Conservation (phyloP, 2,113 vertebrate genomes). For the Excalfactoria chinensis region DNA sequence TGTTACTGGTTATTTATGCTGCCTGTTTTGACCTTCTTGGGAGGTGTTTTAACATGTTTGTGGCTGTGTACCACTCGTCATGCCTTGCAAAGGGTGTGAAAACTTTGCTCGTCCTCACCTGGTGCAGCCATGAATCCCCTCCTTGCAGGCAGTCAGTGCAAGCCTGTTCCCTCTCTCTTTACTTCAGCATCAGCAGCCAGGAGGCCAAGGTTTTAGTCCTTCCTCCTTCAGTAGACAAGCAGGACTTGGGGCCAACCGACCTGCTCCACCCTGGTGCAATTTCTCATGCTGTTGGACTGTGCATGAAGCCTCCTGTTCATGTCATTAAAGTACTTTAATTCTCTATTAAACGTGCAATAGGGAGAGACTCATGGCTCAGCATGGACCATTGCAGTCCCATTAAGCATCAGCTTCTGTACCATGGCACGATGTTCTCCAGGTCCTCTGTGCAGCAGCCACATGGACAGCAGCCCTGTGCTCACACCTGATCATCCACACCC, state of each 20-base stretch:
- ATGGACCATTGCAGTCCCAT: not conserved
- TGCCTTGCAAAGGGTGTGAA: not conserved
- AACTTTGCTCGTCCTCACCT: not conserved
- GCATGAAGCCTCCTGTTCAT: not conserved
- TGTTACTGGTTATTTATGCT: not conserved
- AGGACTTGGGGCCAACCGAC: not conserved
- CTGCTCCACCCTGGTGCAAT: not conserved
- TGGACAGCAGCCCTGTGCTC: not conserved
- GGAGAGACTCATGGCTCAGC: accelerated
- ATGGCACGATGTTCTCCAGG: accelerated
- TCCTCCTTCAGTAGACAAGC: not conserved
- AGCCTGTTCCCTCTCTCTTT: not conserved
- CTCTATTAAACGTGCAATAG: not conserved
- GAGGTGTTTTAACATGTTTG: not conserved
- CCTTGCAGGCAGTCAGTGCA: not conserved
- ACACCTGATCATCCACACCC: not conserved
- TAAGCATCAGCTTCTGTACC: not conserved
- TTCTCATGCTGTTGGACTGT: not conserved
- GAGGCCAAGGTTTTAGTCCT: not conserved
- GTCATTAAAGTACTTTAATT: no score
- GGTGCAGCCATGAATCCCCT: not conserved
- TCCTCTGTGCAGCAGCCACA: not conserved
- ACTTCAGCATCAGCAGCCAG: not conserved
- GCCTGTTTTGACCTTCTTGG: not conserved
- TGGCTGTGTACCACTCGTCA: not conserved